Conservation (phyloP, 2,888 invertebrate species). For the Myathropa florea region DNA sequence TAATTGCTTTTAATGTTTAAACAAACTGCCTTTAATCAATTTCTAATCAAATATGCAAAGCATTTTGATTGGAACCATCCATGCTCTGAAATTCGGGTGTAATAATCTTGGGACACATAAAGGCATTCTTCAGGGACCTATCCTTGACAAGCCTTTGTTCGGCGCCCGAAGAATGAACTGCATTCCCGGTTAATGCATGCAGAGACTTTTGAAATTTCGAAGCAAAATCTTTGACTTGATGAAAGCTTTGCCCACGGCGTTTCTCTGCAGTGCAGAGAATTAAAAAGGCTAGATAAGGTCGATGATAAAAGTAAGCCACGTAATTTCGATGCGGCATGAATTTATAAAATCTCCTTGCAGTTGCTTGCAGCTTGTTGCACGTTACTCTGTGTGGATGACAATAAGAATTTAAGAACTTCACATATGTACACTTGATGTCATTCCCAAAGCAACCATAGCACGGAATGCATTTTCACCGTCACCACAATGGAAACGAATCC, state of each 20-base stretch:
- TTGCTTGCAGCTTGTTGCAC: neutral
- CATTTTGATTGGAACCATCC: neutral
- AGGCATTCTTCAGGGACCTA: neutral
- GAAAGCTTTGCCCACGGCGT: neutral
- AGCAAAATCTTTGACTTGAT: neutral
- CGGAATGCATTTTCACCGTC: neutral
- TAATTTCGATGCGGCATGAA: neutral
- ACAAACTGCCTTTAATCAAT: neutral
- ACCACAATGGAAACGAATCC: slow-evolving; percentile 16
- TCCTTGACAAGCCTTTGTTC: neutral
- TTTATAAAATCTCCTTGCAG: no score
- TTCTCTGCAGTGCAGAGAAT: neutral
- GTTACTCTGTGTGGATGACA: neutral
- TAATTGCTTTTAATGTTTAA: neutral
- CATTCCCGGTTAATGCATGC: neutral
- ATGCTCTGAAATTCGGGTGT: neutral
- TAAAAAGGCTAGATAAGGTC: neutral
- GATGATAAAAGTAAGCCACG: no score
- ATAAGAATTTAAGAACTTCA: neutral
- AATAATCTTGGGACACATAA: neutral
- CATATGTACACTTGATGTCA: neutral
- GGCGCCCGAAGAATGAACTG: neutral
- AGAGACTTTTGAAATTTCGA: neutral
- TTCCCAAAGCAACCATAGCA: neutral
- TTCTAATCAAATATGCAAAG: neutral